These are phyloP conservation scores for Scatophagus argus DNA, from an alignment of 2,113 vertebrate genomes.

Conservation along the genomic window DNA sequence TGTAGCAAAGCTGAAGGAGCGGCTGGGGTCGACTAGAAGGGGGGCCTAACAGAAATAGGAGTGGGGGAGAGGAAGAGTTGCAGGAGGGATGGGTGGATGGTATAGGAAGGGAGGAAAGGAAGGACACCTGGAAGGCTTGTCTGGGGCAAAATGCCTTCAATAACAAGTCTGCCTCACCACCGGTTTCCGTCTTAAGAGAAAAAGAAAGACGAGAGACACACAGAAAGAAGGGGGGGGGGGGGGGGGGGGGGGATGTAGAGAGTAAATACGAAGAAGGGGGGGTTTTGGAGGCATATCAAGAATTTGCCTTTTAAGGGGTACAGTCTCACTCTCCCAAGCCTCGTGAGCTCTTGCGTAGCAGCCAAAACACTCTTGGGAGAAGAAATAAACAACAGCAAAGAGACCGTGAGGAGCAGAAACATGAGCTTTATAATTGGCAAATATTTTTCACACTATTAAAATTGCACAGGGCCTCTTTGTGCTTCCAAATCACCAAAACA, in stretches of 20 bases:
- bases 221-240: slow-evolving; percentile 15
- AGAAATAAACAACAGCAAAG: slow-evolving; percentile 69
- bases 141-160: slow-evolving; percentile 53
- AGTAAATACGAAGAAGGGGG: slow-evolving; percentile 52
- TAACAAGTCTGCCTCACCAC: slow-evolving; percentile 19
- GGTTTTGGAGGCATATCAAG: slow-evolving; percentile 76
- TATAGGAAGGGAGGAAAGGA: slow-evolving; percentile 25
- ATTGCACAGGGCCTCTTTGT: not conserved
- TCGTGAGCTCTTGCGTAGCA: slow-evolving; percentile 42
- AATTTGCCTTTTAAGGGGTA: slow-evolving; percentile 86
- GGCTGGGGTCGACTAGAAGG: slow-evolving; percentile 13
- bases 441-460: slow-evolving; percentile 18
- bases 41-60: not conserved
- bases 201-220: not conserved
- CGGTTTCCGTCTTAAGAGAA: slow-evolving; percentile 18
- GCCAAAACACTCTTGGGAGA: slow-evolving; percentile 53
- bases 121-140: slow-evolving; percentile 63
- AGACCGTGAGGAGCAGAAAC: not conserved
- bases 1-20: slow-evolving; percentile 1
- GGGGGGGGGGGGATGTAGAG: slow-evolving; percentile 41
- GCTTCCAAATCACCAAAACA: not conserved
- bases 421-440: not conserved
- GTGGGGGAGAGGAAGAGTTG: not conserved
- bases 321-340: slow-evolving; percentile 68
- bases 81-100: slow-evolving; percentile 11